These are phyloP conservation scores for Ceyx margarethae DNA, from an alignment of 2,113 vertebrate genomes.

Conservation along the genomic window DNA sequence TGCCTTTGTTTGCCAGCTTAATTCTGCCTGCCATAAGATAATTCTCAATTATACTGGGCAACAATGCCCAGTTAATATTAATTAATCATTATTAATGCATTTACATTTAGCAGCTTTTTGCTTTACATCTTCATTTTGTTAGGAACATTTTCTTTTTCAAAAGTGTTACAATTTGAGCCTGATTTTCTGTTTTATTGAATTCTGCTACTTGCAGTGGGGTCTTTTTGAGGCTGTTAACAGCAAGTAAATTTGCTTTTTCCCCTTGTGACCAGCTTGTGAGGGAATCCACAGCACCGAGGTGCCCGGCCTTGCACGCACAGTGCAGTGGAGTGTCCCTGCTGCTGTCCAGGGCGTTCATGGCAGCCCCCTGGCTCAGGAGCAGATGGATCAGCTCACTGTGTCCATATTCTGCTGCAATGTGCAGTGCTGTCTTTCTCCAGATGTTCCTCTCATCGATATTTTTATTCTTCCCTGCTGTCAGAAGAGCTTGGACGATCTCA, in stretches of 20 bases:
- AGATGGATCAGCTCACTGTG: conserved; percentile 59
- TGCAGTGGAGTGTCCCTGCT: conserved; percentile 79
- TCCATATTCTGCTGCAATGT: conserved; percentile 70
- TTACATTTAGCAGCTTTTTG: not conserved
- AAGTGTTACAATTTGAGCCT: conserved; percentile 65
- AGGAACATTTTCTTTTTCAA: conserved; percentile 81
- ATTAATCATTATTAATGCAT: not conserved
- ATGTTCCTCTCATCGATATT: conserved; percentile 75
- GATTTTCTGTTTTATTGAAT: conserved; percentile 39
- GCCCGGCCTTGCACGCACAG: conserved; percentile 72
- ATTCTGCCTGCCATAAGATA: not conserved
- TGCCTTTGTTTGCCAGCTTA: not conserved
- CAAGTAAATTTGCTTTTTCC: conserved; percentile 69
- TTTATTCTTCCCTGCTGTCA: conserved; percentile 63
- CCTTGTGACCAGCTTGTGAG: conserved; percentile 67
- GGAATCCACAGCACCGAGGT: conserved; percentile 42
- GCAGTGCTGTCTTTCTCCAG: conserved; percentile 78
- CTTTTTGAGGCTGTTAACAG: conserved; percentile 75
- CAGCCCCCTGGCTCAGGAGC: conserved; percentile 66
- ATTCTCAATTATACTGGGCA: not conserved
- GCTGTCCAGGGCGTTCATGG: conserved; percentile 73
- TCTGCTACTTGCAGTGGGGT: conserved; percentile 77
- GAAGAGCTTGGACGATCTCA: conserved; percentile 45
- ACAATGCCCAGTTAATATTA: not conserved
- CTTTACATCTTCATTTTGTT: conserved; percentile 60